Percentiles rank a stretch among this genome's conserved stretches.
Evolutionary conservation across 1,140 invertebrate genomes (phyloP).

Genomic region (Dryas iulia): DNA sequence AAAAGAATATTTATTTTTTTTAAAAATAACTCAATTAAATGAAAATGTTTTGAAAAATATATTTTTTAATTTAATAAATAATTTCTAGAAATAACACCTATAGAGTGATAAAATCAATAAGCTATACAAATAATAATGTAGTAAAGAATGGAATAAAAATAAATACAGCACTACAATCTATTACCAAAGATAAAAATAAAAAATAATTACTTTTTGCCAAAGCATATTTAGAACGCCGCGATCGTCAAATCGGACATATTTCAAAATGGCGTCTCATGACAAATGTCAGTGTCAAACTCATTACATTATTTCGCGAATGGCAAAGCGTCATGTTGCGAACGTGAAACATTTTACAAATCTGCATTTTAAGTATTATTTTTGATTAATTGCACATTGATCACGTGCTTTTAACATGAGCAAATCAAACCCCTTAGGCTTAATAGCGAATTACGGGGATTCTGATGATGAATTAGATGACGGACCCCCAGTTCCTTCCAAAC

Average conservation of each 20-base stretch:
- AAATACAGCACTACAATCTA: no score
- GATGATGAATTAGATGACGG: conserved; percentile 63
- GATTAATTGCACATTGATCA: neutral
- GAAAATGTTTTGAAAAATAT: no score
- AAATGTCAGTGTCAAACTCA: neutral
- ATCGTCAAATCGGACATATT: neutral
- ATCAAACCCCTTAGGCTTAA: conserved; percentile 57
- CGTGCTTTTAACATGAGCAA: conserved; percentile 48
- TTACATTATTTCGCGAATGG: neutral
- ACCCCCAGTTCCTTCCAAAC: conserved; percentile 4
- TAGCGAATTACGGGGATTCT: conserved; percentile 69
- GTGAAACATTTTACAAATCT: neutral
- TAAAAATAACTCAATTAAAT: no score
- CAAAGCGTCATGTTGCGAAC: neutral
- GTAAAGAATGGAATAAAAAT: no score
- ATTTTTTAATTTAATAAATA: no score
- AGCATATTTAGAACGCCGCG: neutral
- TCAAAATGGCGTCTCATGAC: neutral
- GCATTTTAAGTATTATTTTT: neutral
- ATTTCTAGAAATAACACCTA: no score
- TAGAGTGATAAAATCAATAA: no score
- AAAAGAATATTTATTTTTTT: no score
- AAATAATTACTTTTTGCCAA: no score
- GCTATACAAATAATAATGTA: no score
- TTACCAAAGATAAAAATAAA: no score